Conservation (phyloP, 2,113 vertebrate genomes). For the Dendrocopos noguchii region DNA sequence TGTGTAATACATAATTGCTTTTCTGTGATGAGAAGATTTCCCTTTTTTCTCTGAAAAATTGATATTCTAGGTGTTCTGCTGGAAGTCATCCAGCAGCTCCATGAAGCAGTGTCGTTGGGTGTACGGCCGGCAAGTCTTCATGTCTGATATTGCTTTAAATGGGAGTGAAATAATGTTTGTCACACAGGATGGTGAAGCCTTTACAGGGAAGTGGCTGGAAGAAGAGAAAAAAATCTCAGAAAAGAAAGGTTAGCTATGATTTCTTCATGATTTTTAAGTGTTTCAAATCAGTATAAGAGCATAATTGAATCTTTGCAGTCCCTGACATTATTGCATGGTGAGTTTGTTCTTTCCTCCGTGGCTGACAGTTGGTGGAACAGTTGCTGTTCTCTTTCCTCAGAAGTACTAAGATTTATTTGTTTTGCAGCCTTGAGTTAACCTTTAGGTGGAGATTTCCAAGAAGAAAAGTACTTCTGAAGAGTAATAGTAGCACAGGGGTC, state of each 20-base stretch:
- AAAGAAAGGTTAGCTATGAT: conserved; percentile 86
- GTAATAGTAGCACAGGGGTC: not conserved
- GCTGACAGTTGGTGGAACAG: not conserved
- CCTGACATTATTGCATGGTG: not conserved
- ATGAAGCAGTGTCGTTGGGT: conserved; percentile 93
- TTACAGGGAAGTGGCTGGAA: conserved; percentile 90
- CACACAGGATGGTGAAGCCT: conserved; percentile 93
- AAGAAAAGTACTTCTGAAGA: not conserved
- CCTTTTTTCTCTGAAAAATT: not conserved
- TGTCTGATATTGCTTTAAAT: conserved; percentile 92
- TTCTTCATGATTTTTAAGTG: not conserved
- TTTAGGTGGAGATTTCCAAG: not conserved
- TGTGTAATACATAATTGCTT: not conserved
- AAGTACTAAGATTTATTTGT: not conserved
- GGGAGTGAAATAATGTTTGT: conserved; percentile 91
- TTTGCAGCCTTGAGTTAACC: not conserved
- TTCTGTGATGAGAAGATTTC: not conserved
- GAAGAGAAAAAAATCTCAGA: conserved; percentile 85
- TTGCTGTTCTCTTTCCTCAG: not conserved
- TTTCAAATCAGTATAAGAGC: not conserved
- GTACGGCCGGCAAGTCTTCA: conserved; percentile 93
- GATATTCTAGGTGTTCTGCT: conserved; percentile 88
- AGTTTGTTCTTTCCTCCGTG: not conserved
- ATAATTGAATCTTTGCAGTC: not conserved
- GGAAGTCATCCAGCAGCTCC: conserved; percentile 84